Base-by-base conservation (phyloP, 2,113 vertebrate species). In the Pangasianodon hypophthalmus region DNA sequence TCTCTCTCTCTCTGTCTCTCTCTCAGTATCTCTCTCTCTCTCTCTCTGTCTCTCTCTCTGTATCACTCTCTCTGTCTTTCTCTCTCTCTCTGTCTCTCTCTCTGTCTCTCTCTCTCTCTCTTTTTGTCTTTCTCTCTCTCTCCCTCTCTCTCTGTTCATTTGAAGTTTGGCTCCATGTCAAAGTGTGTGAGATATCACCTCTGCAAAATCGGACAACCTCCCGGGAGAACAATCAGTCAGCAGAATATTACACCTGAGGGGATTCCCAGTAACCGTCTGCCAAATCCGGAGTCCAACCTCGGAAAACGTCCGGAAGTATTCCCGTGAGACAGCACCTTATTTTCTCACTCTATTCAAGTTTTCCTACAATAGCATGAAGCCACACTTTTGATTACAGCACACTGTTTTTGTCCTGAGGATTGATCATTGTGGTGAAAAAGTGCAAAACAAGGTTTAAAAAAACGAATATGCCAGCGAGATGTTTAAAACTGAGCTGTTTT, bases 141-240 rank as follows among this genome's bases (percentile, higher is more conserved):
- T 80, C 48, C 18, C 48, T 80, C 77, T 50, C 10, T n/a, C 6
- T 29, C 21, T n/a, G 48, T 50, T 52, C 48, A 29, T 14, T 50
- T 32, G 14, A 81, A 54, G 79, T 54, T 54, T 81, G 79, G 48
- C 79, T 81, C 48, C 14, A 54, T 81, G 79, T 54, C 77, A 80
- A 29, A n/a, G 48, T 16, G 46, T 80, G 77, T 11, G 26, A 80
- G 77, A 80, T 29, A 24, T 50, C 62, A 86, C 89, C 64, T 67
- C 84, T 58, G 37, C 69, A 81, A 58, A 88, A 87, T 91, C 88
- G 16, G 52, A 60, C 82, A 60, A n/a, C n/a, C 83, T 85, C 54
- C 37, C 83, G 6, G 62, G 75, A 88, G 54, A 32, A 6, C 26
- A 2, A 81, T 81, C 54, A 46, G 73, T 81, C 41, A 80, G 46